Percentiles rank a stretch among this genome's conserved stretches.
These are phyloP conservation scores for Drosophila histrio DNA, from an alignment of 2,888 invertebrate genomes.

Conservation along the genomic window DNA sequence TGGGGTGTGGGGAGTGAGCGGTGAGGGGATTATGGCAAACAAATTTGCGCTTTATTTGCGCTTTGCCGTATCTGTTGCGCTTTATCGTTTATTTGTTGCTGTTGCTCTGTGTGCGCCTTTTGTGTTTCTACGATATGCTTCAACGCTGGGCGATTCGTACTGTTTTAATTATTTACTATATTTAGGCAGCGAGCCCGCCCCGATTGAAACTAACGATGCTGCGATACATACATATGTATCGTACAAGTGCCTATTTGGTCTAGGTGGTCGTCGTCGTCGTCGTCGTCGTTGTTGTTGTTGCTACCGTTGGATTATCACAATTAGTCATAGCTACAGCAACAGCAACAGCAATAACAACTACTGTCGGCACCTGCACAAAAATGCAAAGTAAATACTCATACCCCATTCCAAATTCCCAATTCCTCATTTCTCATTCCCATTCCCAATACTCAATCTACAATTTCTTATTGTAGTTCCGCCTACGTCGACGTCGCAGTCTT, in stretches of 20 bases:
- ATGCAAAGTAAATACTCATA: constrained; percentile 41
- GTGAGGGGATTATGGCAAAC: constrained; percentile 24
- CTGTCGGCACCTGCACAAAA: constrained; percentile 50
- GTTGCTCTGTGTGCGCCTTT: constrained; percentile 11
- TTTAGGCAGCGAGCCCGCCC: constrained; percentile 50
- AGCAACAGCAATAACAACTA: background rate
- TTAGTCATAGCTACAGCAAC: constrained; percentile 33
- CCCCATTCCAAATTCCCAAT: constrained; percentile 1
- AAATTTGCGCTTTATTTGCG: constrained; percentile 35
- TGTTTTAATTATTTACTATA: constrained; percentile 63
- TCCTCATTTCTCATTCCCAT: constrained; percentile 1
- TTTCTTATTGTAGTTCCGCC: constrained; percentile 65
- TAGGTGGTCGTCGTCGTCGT: background rate
- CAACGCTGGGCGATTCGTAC: constrained; percentile 29
- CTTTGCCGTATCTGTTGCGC: constrained; percentile 34
- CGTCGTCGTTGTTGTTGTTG: constrained; percentile 3
- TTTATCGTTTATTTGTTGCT: constrained; percentile 43
- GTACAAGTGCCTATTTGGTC: background rate
- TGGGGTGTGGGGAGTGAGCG: too few species aligned
- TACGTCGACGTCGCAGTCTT: constrained; percentile 33
- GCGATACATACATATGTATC: too few species aligned
- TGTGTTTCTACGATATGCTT: constrained; percentile 30
- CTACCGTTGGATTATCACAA: constrained; percentile 24
- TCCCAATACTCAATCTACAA: constrained; percentile 48
- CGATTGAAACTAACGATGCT: constrained; percentile 16